Conservation (phyloP, 1,140 invertebrate species). For the Forficula auricularia region DNA sequence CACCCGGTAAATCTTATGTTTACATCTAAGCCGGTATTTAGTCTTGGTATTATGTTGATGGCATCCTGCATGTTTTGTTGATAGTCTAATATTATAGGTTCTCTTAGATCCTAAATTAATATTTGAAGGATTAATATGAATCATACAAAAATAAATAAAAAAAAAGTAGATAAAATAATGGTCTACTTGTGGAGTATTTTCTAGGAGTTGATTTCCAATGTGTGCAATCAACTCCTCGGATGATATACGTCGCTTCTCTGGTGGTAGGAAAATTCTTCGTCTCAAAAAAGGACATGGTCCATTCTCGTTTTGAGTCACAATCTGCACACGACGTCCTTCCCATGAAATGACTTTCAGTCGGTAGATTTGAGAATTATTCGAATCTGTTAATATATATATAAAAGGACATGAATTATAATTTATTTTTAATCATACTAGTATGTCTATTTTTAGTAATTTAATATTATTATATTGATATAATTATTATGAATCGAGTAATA, state of each 20-base stretch:
- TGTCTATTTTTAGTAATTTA: no score
- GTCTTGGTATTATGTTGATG: conserved; percentile 35
- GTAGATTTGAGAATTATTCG: no score
- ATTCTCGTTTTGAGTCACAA: conserved; percentile 42
- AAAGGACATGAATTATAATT: no score
- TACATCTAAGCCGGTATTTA: conserved; percentile 41
- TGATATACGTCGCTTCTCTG: conserved; percentile 30
- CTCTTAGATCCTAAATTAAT: conserved; percentile 20
- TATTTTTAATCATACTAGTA: no score
- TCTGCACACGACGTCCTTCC: no score
- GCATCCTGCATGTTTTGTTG: conserved; percentile 43
- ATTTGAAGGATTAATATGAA: background rate
- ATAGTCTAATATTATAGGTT: conserved; percentile 31
- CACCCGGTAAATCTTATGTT: conserved; percentile 42
- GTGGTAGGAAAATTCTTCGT: conserved; percentile 27
- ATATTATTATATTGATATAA: no score
- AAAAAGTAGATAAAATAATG: background rate
- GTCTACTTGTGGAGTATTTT: conserved; percentile 27
- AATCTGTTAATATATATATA: no score
- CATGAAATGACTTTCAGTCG: no score
- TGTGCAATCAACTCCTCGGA: conserved; percentile 34
- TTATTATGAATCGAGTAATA: no score
- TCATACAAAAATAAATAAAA: background rate
- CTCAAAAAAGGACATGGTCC: conserved; percentile 39
- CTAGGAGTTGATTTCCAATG: conserved; percentile 31